phyloP scores from a whole-genome alignment of 2,797 vertebrate species.

The Micromesistius poutassou region DNA sequence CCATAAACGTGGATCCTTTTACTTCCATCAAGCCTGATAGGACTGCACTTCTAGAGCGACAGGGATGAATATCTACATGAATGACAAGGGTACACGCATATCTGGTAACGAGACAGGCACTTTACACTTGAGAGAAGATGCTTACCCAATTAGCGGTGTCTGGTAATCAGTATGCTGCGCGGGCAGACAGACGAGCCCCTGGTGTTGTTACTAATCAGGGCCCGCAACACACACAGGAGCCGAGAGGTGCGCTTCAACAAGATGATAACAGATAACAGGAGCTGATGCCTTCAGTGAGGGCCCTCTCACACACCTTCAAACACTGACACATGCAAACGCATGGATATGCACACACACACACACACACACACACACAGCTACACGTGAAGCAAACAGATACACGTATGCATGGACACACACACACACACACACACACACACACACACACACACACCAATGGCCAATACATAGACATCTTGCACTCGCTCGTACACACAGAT shows the following conservation, averaged over 20 bases:
- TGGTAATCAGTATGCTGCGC: constrained; percentile 34
- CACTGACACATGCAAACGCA: not conserved
- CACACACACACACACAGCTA: too few species aligned
- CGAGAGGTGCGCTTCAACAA: constrained; percentile 41
- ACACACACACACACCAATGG: too few species aligned
- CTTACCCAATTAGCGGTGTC: not conserved
- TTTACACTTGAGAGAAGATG: not conserved
- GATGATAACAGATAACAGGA: constrained; percentile 50
- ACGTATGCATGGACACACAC: too few species aligned
- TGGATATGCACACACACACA: not conserved
- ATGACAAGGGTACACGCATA: not conserved
- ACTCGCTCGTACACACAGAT: too few species aligned
- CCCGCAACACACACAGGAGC: constrained; percentile 49
- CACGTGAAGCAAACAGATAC: too few species aligned
- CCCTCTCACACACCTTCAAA: not conserved
- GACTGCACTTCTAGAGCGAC: too few species aligned
- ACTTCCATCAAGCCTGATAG: too few species aligned
- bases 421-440: too few species aligned
- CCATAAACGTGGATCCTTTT: too few species aligned
- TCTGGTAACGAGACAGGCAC: not conserved
- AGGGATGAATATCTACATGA: not conserved
- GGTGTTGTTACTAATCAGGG: constrained; percentile 44
- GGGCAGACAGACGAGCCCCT: constrained; percentile 13
- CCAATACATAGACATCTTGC: too few species aligned
- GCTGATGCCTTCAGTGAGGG: constrained; percentile 35